A percentile compares a stretch with the other conserved stretches of the same genome.
These are phyloP conservation scores for Melanostoma mellinum DNA, from an alignment of 2,888 invertebrate genomes.

Conservation along the genomic window DNA sequence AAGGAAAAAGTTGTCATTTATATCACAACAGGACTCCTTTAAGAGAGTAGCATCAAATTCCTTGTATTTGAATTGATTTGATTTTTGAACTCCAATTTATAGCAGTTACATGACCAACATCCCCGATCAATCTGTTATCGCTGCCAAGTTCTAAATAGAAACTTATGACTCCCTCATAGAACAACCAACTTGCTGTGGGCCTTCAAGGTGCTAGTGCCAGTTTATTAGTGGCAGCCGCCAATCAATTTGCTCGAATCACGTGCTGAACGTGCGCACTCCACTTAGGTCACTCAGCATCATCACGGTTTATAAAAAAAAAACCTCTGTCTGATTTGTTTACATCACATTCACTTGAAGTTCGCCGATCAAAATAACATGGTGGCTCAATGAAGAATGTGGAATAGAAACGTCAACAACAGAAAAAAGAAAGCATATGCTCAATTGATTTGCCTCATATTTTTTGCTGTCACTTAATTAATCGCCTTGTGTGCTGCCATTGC, in stretches of 20 bases:
- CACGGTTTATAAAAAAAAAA: conserved; percentile 6
- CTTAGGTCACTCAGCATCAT: background rate
- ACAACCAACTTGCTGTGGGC: background rate
- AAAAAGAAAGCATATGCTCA: conserved; percentile 35
- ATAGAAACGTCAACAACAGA: conserved; percentile 11
- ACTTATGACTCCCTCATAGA: background rate
- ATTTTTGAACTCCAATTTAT: too few species aligned
- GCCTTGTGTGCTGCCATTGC: conserved; percentile 3
- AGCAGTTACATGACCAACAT: too few species aligned
- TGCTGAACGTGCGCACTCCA: conserved; percentile 56
- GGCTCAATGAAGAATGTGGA: conserved; percentile 14
- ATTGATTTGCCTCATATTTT: conserved; percentile 58
- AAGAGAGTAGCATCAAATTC: too few species aligned
- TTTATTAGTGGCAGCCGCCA: background rate
- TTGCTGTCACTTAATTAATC: conserved; percentile 39
- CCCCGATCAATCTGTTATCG: too few species aligned
- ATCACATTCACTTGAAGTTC: conserved; percentile 46
- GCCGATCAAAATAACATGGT: conserved; percentile 18
- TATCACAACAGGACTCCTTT: too few species aligned
- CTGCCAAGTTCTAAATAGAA: too few species aligned
- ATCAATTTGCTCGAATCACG: conserved; percentile 56
- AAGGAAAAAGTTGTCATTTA: too few species aligned
- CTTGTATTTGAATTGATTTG: too few species aligned
- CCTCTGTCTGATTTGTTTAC: conserved; percentile 35
- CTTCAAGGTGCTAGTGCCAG: background rate